Base-by-base conservation (phyloP, 2,888 invertebrate species). In the Crepidodera aurea region DNA sequence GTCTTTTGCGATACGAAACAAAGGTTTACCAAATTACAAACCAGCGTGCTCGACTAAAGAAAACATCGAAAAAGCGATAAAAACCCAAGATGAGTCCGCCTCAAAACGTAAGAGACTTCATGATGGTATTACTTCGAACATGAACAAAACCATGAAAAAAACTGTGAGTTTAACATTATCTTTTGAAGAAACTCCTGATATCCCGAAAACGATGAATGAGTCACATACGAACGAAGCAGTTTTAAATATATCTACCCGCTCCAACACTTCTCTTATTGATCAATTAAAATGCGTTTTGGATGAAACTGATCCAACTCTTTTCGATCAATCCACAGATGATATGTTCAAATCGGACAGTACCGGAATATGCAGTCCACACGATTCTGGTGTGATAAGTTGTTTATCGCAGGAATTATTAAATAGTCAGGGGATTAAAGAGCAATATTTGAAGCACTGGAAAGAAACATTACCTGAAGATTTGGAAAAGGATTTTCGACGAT, bases 401-500 rank as follows among this genome's bases (percentile, higher is more conserved):
- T 15, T 56, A 7, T 57, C 22, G 22, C 60, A 64, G 53, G 64
- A 62, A 15, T 4, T 54, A 13, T 32, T 64, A 34, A 64, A 64
- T 29, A 50, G 25, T n/a, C 15, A 34, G 10, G 62, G 54, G 1
- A 46, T 66, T 15, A 65, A 63, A 51, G 53, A 64, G 10, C 51
- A 62, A n/a, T 69, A 62, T 54, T 13, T 61, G 32, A 32, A 32
- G n/a, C 32, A 32, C 37, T 56, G 64, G 60, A 51, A 61, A 7
- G 12, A 40, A 4, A 48, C 4, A n/a, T 40, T 48, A 8, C 19
- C 37, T 0, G 18, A 34, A 2, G 51, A 51, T 5, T 10, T 37
- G 5, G 15, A 39, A 51, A n/a, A 19, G 7, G 51, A 51, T 6
- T 7, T 51, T 18, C n/a, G 12, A n/a, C 5, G 7, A 10, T 25